Conservation (phyloP, 2,113 vertebrate genomes). For the Calyptommatus sinebrachiatus region DNA sequence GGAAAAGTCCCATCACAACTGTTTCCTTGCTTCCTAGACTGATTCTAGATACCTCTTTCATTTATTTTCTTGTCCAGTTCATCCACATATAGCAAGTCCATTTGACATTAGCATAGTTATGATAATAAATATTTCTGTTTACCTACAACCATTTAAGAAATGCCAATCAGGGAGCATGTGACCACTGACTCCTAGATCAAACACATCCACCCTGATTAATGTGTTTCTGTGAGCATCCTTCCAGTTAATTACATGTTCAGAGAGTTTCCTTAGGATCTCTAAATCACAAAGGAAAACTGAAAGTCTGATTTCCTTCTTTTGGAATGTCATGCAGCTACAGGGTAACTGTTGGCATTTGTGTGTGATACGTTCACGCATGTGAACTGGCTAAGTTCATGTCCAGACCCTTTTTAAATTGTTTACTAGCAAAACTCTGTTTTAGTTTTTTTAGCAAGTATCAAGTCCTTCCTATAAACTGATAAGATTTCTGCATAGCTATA, state of each 20-base stretch:
- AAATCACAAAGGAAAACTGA: conserved; percentile 59
- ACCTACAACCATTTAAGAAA: conserved; percentile 50
- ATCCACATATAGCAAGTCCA: neutral
- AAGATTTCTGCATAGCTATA: neutral
- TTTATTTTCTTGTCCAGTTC: neutral
- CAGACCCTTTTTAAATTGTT: neutral
- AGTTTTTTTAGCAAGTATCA: neutral
- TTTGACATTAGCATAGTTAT: conserved; percentile 27
- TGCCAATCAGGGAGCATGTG: conserved; percentile 47
- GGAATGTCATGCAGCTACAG: conserved; percentile 35
- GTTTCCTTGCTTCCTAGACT: neutral
- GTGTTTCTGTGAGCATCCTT: conserved; percentile 50
- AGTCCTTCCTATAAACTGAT: neutral
- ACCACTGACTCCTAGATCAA: conserved; percentile 47
- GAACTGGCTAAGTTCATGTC: neutral
- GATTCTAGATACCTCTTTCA: neutral
- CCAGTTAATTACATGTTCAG: conserved; percentile 56
- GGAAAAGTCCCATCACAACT: neutral
- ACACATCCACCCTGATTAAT: conserved; percentile 48
- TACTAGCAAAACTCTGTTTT: neutral
- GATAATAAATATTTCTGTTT: conserved; percentile 42
- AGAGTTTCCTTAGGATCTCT: conserved; percentile 51
- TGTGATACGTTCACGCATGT: conserved; percentile 5
- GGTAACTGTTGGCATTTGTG: conserved; percentile 37
- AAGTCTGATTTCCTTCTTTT: conserved; percentile 28